Base-by-base conservation (phyloP, 1,140 invertebrate species). In the Apis dorsata region DNA sequence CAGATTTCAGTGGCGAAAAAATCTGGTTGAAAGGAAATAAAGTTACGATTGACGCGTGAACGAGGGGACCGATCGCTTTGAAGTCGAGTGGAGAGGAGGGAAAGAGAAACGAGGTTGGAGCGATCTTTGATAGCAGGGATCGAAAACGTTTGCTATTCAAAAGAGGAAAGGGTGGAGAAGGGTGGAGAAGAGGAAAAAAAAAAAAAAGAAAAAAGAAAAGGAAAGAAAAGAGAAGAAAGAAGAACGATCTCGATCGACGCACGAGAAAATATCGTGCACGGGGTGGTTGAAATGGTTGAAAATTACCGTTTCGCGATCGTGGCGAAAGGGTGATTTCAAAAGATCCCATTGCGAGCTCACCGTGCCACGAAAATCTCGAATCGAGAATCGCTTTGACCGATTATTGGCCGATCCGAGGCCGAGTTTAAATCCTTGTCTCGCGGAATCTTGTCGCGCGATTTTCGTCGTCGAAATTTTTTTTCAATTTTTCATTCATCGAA, bases 271-370 rank as follows among this genome's bases (percentile, higher is more conserved):
- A 59, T 24, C n/a, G 11, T 28, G n/a, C 15, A 34, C n/a, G 24
- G 9, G 24, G 17, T 21, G 53, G 24, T 53, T 59, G 24, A 81
- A 85, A 28, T 66, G 28, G 13, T 13, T 2, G 75, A 66, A 78
- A 78, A 78, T 68, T 57, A 78, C 77, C 53, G 76, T 51, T 69
- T 70, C 76, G 76, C 62, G 66, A n/a, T 73, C 71, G 57, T 10
- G 55, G 4, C 34, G 55, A 59, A 44, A 44, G 28, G 24, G 55
- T 21, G 71, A 73, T n/a, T 73, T 55, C 44, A 73, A 73, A 15
- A 24, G 55, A 7, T n/a, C 28, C 24, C 53, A 15, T 34, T 59
- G 71, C 34, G 19, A 9, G n/a, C 24, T 24, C 70, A 19, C 24
- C 53, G 71, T 1, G 24, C 2, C 71, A 9, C 17, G 28, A 73